Conservation (phyloP, 2,797 vertebrate species). For the Sparidentex hasta region DNA sequence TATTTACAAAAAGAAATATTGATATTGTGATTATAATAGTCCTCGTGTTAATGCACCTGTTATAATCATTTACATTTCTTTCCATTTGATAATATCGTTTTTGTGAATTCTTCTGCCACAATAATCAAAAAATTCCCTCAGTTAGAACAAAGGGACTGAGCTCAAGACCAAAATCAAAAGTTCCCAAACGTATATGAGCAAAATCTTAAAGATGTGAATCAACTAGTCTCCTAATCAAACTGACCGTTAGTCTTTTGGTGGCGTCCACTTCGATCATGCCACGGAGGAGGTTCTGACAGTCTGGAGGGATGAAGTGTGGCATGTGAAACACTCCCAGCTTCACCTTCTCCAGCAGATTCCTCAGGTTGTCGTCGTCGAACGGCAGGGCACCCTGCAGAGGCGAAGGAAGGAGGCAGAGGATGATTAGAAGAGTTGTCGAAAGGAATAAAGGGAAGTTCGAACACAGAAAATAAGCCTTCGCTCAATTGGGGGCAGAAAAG, state of each 20-base stretch:
- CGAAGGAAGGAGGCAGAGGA: constrained; percentile 52
- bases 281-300: constrained; percentile 97
- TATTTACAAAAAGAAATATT: too few relatives aligned
- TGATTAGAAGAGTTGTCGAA: constrained; percentile 53
- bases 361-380: constrained; percentile 97
- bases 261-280: constrained; percentile 99
- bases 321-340: constrained; percentile 99
- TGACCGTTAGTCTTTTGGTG: constrained; percentile 95
- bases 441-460: constrained; percentile 18
- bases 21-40: too few relatives aligned
- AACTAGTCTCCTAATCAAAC: constrained; percentile 27
- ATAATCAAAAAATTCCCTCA: neutral
- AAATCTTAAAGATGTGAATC: neutral
- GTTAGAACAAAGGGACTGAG: neutral
- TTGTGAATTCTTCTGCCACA: too few relatives aligned
- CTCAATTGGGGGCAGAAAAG: constrained; percentile 29
- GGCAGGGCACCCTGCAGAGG: constrained; percentile 92
- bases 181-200: neutral
- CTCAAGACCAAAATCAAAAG: neutral
- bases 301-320: constrained; percentile 99
- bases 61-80: too few relatives aligned
- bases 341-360: constrained; percentile 98
- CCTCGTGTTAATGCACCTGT: too few relatives aligned
- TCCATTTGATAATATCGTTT: too few relatives aligned
- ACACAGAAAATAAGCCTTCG: constrained; percentile 37